Evolutionary conservation across 2,888 invertebrate genomes (phyloP).

Genomic region (Drosophila greeni): DNA sequence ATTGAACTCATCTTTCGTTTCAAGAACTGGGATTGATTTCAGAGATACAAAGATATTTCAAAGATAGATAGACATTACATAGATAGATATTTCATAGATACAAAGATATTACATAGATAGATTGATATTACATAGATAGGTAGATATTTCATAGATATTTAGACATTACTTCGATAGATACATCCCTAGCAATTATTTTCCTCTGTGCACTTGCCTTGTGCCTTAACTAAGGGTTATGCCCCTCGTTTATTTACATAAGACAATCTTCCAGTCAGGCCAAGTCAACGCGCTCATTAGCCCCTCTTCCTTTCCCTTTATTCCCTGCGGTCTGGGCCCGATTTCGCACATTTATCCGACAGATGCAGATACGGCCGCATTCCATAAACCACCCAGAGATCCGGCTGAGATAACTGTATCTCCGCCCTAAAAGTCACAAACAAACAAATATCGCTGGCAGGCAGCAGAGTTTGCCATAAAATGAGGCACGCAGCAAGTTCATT

Average conservation of each 20-base stretch:
- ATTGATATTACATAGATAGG: no score
- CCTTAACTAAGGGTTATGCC: neutral
- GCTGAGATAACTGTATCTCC: constrained; percentile 19
- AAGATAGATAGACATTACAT: no score
- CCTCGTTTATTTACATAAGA: constrained; percentile 21
- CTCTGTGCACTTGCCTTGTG: neutral
- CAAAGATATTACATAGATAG: no score
- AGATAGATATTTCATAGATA: no score
- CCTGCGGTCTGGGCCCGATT: constrained; percentile 30
- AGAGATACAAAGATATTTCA: no score
- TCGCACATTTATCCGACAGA: constrained; percentile 50
- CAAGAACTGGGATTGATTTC: neutral
- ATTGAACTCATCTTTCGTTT: no score
- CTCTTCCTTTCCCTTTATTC: neutral
- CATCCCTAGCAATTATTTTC: no score
- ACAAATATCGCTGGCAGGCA: constrained; percentile 11
- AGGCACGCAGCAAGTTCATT: constrained; percentile 18
- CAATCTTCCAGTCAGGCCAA: constrained; percentile 24
- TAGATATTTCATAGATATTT: no score
- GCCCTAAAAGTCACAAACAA: constrained; percentile 30
- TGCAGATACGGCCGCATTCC: constrained; percentile 20
- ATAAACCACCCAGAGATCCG: constrained; percentile 9
- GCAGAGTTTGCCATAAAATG: no score
- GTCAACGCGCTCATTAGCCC: constrained; percentile 30
- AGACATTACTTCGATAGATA: no score